Evolutionary conservation across 2,888 invertebrate genomes (phyloP), one percentile per base, ranked within the genome.

Genomic region (Cephonodes hylas): DNA sequence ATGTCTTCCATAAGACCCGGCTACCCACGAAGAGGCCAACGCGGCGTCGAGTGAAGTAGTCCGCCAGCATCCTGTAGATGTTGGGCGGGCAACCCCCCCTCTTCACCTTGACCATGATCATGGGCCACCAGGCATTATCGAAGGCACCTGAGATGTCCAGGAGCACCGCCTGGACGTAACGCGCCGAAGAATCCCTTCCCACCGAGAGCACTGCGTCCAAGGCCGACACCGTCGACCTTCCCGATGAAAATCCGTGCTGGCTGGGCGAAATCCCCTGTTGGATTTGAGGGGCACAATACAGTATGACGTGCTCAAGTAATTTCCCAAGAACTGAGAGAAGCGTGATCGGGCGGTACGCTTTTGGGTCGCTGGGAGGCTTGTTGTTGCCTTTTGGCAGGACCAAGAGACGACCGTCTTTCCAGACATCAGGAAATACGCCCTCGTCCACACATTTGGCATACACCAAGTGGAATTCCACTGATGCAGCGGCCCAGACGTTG

Each of bases 171-270:
- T 0, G 13, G 0, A 71, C 72, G 20, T 73, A 71, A 20, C 48
- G 62, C 34, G 53, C 48, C 18, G 6, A 2, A 15, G 25, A 6
- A n/a, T 1, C 25, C 25, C 46, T n/a, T 23, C 46, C n/a, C n/a
- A 25, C 15, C 6, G 38, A 42, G 4, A 67, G 5, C 0, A 76
- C 8, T 0, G 27, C 3, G 0, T 60, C 44, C 0, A 80, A 60
- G 0, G 81, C 78, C 0, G 76, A 63, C 0, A 70, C 56, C 0
- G 77, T 79, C 0, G 77, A 76, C 1, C 64, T 58, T 0, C 76
- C 75, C 1, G 46, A 61, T 25, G 68, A 64, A 18, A 83, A 82
- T 0, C 81, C 80, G 45, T 76, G 75, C 67, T 83, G 80, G 22
- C 42, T 7, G 0, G 34, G 15, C 0, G 75, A 74, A 0, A 73